Evolutionary conservation across 2,113 vertebrate genomes (phyloP).

Genomic region (Apeltes quadracus): DNA sequence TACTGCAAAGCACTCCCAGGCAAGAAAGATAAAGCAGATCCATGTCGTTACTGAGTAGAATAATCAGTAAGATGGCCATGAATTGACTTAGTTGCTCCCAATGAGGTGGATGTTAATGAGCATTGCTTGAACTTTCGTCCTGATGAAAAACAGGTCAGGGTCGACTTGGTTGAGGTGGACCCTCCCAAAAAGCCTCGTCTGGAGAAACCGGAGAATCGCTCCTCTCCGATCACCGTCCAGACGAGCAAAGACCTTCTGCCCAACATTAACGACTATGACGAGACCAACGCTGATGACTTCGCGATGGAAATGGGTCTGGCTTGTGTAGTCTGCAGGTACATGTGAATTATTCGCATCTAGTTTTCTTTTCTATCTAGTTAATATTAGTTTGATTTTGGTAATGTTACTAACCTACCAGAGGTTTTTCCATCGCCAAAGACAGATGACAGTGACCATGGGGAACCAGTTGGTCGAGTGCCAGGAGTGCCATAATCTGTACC

Average conservation of each 20-base stretch:
- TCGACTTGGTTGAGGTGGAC: constrained; percentile 86
- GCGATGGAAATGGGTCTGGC: constrained; percentile 99
- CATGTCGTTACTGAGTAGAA: background rate
- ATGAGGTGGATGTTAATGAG: background rate
- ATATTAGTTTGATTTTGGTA: background rate
- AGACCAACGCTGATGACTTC: constrained; percentile 96
- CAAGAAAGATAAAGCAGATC: background rate
- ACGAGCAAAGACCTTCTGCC: constrained; percentile 90
- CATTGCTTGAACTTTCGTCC: background rate
- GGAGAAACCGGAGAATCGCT: constrained; percentile 89
- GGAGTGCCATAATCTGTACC: constrained; percentile 98
- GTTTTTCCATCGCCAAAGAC: constrained; percentile 75
- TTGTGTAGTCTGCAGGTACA: constrained; percentile 95
- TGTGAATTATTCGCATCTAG: background rate
- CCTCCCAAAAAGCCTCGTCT: constrained; percentile 90
- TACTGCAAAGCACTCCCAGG: background rate
- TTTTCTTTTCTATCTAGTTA: background rate
- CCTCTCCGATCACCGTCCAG: constrained; percentile 90
- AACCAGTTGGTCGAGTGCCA: constrained; percentile 99
- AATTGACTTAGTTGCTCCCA: background rate
- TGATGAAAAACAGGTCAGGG: constrained; percentile 79
- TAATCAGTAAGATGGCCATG: no score
- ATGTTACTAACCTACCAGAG: background rate
- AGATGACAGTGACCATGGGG: constrained; percentile 96
- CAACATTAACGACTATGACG: constrained; percentile 92